phyloP scores from a whole-genome alignment of 37 sponge, comb jelly and placozoan genomes.

The Mnemiopsis leidyi region DNA sequence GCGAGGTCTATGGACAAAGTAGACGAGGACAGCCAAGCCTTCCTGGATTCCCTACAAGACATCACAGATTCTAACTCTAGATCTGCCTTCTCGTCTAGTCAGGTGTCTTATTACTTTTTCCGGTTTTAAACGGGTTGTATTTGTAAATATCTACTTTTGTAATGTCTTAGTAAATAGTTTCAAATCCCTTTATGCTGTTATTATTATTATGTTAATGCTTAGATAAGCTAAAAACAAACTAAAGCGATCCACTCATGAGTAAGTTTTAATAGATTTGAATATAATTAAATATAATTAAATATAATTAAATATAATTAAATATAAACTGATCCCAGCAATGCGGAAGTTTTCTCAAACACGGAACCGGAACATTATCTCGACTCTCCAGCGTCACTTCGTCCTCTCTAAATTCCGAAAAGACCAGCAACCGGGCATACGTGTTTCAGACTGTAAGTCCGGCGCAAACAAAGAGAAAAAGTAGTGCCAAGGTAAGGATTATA shows the following conservation, averaged over 20 bases:
- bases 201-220: too few species aligned
- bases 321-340: constrained; percentile 15
- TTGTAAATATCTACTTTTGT: too few species aligned
- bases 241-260: too few species aligned
- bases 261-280: too few species aligned
- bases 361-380: neutral
- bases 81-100: neutral
- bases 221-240: too few species aligned
- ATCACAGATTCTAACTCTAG: neutral
- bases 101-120: neutral
- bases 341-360: constrained; percentile 40
- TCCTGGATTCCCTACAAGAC: constrained; percentile 35
- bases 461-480: neutral
- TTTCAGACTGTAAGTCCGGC: constrained; percentile 14
- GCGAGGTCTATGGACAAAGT: neutral
- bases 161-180: too few species aligned
- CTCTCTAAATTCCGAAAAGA: constrained; percentile 15
- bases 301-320: neutral
- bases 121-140: too few species aligned
- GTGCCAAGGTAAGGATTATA: neutral
- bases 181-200: too few species aligned
- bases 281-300: neutral
- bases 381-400: constrained; percentile 40
- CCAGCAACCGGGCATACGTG: constrained; percentile 32
- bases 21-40: constrained; percentile 55